Conservation (phyloP, 2,797 vertebrate genomes). For the Polyboroides typus region DNA sequence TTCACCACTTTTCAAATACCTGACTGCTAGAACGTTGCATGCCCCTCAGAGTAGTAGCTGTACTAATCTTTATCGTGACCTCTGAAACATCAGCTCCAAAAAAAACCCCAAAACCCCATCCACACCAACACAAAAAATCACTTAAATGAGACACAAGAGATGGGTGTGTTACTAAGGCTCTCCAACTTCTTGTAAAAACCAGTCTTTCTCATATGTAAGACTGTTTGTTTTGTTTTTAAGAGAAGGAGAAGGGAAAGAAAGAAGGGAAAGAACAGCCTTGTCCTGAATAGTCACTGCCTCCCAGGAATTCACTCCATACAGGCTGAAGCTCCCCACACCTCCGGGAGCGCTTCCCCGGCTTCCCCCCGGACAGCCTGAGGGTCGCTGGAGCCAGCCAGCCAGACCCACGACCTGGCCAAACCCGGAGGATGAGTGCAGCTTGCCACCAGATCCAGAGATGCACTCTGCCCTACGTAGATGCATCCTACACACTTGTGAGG, state of each 20-base stretch:
- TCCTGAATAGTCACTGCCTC: neutral
- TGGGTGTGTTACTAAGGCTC: neutral
- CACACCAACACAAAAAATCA: no score
- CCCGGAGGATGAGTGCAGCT: neutral
- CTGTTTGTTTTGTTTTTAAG: neutral
- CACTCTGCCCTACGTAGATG: no score
- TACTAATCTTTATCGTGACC: neutral
- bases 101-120: neutral
- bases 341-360: rapidly evolving
- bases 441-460: neutral
- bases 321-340: neutral
- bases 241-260: neutral
- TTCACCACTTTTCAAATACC: neutral
- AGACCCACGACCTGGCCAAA: neutral
- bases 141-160: neutral
- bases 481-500: neutral
- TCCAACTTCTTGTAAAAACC: neutral
- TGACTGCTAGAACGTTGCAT: neutral
- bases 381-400: neutral
- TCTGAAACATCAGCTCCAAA: neutral
- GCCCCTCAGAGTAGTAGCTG: neutral
- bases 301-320: neutral
- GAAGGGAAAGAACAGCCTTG: neutral
- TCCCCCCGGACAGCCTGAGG: rapidly evolving
- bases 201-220: neutral